Evolutionary conservation across 2,113 vertebrate genomes (phyloP), one percentile per base, ranked within the genome.

Genomic region (Dipodomys merriami): DNA sequence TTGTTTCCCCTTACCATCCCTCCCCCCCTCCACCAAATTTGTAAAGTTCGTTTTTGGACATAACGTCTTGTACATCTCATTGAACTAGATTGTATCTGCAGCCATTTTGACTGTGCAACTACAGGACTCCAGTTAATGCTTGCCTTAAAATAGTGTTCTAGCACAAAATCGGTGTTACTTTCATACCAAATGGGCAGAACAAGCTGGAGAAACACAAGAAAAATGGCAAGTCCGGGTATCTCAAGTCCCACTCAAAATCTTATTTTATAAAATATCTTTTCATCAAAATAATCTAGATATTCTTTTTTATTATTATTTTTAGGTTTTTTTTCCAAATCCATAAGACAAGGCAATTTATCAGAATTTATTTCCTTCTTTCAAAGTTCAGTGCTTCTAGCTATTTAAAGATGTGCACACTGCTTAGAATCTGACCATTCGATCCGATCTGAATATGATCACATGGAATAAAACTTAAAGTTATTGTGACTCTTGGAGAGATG

Each of bases 381-480:
- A 96, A 96, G 44, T 4, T 0, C 0, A 10, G 7, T n/a, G 67
- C 76, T 97, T 97, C 62, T 73, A 96, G 3, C 25, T 93, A 13
- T 95, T 97, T 92, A 94, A 94, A 96, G 60, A 94, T 97, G 97
- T 96, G 35, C 15, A 23, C 91, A 53, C 85, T 84, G 30, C 57
- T 95, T 96, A 91, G 39, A 93, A 65, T 93, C 53, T 96, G 94
- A 90, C 49, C 95, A 96, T 20, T 85, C 95, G 95, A 93, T 88
- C 53, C 79, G 60, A 87, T 91, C 89, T 96, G 91, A 94, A 96
- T 94, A 94, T 72, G 86, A 87, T 64, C 78, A 64, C 67, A 20
- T 71, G 64, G 82, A 92, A 88, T 92, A 76, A 90, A 96, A 96
- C 94, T 84, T n/a, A 30, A 93, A 93, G 44, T 69, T 91, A 76